A percentile compares a stretch with the other conserved stretches of the same genome.
Conservation (phyloP, 92 coral and sea anemone genomes). For the Bergia puertoricense region DNA sequence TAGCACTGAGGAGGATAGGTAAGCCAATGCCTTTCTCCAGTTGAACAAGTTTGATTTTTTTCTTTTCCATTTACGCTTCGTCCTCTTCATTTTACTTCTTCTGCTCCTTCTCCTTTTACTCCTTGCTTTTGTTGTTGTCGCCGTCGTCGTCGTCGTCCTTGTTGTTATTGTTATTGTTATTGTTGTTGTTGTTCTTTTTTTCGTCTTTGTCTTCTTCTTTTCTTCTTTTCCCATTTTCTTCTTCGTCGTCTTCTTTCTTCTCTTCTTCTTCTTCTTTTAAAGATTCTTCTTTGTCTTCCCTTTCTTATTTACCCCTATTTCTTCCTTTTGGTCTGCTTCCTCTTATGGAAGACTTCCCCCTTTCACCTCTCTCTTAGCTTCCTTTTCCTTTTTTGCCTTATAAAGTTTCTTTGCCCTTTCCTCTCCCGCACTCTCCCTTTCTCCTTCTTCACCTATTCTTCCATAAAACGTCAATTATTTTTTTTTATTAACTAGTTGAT, state of each 20-base stretch:
- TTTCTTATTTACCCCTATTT: background rate
- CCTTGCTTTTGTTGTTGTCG: too few species aligned
- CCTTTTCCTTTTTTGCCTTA: background rate
- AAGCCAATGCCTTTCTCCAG: background rate
- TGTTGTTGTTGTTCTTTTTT: background rate
- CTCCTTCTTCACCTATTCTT: conserved; percentile 11
- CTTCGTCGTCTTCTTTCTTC: background rate
- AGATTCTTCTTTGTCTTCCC: background rate
- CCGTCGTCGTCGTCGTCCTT: too few species aligned
- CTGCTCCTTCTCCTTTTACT: background rate
- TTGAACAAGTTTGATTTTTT: background rate
- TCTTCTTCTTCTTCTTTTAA: background rate
- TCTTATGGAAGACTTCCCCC: background rate
- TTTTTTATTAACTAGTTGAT: background rate
- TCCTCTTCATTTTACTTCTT: background rate
- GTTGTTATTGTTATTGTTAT: background rate
- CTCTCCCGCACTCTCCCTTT: background rate
- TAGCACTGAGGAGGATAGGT: conserved; percentile 2
- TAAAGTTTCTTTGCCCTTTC: background rate
- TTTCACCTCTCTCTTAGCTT: background rate
- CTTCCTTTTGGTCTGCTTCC: background rate
- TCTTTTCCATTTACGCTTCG: background rate
- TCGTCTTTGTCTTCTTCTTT: background rate
- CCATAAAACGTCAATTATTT: conserved; percentile 30
- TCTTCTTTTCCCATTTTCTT: too few species aligned